Base-by-base conservation (phyloP, 1,140 invertebrate species). In the Drosophila azteca region DNA sequence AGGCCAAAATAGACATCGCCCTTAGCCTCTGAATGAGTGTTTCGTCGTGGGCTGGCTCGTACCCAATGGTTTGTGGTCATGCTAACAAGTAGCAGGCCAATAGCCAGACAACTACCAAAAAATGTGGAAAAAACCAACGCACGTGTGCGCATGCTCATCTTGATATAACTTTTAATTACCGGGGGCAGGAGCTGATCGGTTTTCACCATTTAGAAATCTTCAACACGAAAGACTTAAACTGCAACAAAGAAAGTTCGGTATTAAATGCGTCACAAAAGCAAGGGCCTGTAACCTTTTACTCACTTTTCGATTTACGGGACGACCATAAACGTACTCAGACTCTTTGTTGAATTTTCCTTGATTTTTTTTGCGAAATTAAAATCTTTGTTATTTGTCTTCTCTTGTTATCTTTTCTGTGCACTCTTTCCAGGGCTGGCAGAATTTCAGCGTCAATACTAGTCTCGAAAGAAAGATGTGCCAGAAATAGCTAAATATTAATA, bases 31-130 rank as follows among this genome's bases (percentile, higher is more conserved):
- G 92, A 85, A 0, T 95, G 94, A 89, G 95, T 96, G 0, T 93
- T 93, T 64, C 95, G 92, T 49, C 94, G 94, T 1, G 97, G 96
- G 64, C 93, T 93, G 0, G 97, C 96, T 31, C 95, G 94, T 1
- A 97, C 94, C 98, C 98, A 99, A 78, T 96, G 95, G 77, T 97
- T 96, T 0, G 97, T 98, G 0, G 96, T 96, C 59, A 98, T 92
- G 26, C 96, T 95, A 9, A 96, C 96, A 11, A 96, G 94, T 1
- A 98, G 93, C 45, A 98, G 90, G 6, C 95, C 96, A 52, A 98
- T 95, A 58, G 95, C 96, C 51, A 97, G 91, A 85, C 96, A 95
- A 60, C 96, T 96, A 6, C 97, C 94, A 69, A 98, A 95, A 90
- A 98, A 98, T 20, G 97, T 98, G 57, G 96, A 94, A 83, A 97